Evolutionary conservation across 2,888 invertebrate species (phyloP).

Genomic region (Dromius quadrimaculatus): DNA sequence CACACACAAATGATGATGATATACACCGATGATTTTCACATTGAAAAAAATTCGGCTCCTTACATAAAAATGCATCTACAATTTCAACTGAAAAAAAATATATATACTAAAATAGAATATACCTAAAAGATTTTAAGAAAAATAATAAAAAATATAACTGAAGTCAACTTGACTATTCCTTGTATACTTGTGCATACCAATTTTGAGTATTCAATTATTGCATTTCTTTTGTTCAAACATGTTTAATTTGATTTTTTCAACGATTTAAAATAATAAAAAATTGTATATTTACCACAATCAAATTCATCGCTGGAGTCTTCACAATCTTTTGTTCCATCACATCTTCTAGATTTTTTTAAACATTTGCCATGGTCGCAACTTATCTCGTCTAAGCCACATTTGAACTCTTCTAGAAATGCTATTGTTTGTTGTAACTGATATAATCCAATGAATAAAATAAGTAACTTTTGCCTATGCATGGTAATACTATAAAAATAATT

Average conservation of each 20-base stretch:
- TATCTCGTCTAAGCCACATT: conserved; percentile 56
- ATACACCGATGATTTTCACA: conserved; percentile 64
- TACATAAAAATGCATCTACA: conserved; percentile 60
- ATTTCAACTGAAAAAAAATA: conserved; percentile 8
- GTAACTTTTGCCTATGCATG: conserved; percentile 43
- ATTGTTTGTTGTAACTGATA: conserved; percentile 28
- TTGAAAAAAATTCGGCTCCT: conserved; percentile 61
- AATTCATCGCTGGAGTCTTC: conserved; percentile 58
- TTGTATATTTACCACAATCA: conserved; percentile 57
- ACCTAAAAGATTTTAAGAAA: neutral
- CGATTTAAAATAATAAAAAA: neutral
- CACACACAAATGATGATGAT: conserved; percentile 62
- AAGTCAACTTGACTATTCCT: neutral
- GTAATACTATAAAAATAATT: conserved; percentile 23
- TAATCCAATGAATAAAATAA: conserved; percentile 47
- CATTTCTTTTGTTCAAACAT: neutral
- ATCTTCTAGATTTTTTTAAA: conserved; percentile 55
- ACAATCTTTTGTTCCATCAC: conserved; percentile 59
- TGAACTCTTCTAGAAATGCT: conserved; percentile 54
- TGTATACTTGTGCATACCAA: neutral
- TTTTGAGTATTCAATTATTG: neutral
- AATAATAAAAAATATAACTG: neutral
- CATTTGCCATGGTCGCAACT: conserved; percentile 57
- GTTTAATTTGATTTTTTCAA: neutral
- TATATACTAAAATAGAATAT: neutral